Conservation (phyloP, 2,113 vertebrate species). For the Eublepharis macularius region DNA sequence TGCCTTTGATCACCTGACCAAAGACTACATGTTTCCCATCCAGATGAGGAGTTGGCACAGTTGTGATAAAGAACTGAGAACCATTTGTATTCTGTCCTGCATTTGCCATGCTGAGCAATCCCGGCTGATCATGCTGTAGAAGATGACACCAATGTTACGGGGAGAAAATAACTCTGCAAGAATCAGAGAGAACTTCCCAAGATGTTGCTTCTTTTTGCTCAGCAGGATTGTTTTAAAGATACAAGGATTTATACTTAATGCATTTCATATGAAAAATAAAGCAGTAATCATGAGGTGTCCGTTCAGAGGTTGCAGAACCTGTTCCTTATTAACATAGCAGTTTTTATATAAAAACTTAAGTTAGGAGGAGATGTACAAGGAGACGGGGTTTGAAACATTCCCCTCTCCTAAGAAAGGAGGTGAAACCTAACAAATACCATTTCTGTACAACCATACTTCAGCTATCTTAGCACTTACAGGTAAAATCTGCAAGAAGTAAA, state of each 20-base stretch:
- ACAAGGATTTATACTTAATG: neutral
- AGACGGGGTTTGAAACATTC: neutral
- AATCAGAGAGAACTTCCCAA: neutral
- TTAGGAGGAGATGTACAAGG: neutral
- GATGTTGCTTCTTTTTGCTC: neutral
- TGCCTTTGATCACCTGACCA: constrained; percentile 91
- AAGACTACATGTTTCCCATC: constrained; percentile 95
- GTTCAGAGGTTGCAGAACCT: neutral
- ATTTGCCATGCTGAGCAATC: constrained; percentile 96
- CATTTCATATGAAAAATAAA: neutral
- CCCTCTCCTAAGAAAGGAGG: neutral
- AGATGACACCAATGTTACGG: neutral
- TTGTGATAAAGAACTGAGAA: constrained; percentile 97
- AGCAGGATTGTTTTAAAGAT: neutral
- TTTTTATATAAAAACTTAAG: neutral
- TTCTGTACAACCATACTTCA: neutral
- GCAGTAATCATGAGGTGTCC: neutral
- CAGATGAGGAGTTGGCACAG: constrained; percentile 90
- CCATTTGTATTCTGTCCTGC: constrained; percentile 92
- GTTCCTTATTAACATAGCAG: neutral
- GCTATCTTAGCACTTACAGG: neutral
- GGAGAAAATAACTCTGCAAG: neutral
- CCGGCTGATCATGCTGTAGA: constrained; percentile 87
- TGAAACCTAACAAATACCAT: neutral
- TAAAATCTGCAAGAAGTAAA: neutral